phyloP scores from a whole-genome alignment of 2,888 invertebrate species.

The Dexiosoma caninum region DNA sequence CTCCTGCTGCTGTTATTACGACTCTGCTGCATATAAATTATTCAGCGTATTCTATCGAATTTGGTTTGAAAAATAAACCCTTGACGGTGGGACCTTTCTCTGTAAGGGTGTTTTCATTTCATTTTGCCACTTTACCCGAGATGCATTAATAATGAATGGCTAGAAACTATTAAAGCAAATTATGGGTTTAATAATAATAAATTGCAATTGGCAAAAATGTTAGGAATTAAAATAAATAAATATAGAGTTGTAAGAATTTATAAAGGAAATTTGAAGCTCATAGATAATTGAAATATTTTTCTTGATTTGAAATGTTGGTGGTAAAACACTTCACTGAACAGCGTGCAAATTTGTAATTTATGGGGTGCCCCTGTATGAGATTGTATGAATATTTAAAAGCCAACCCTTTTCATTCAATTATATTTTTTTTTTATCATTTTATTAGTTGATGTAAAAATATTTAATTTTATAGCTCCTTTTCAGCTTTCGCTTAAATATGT shows the following conservation, averaged over 20 bases:
- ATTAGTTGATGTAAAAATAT: constrained; percentile 20
- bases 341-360: not conserved
- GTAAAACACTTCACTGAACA: constrained; percentile 31
- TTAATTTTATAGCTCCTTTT: constrained; percentile 7
- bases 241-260: constrained; percentile 10
- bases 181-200: constrained; percentile 74
- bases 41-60: constrained; percentile 7
- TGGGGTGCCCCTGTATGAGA: not conserved
- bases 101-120: constrained; percentile 7
- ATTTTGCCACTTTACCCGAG: not conserved
- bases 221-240: not conserved
- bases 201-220: constrained; percentile 64
- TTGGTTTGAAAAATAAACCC: constrained; percentile 31
- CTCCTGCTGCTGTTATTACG: not conserved
- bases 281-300: constrained; percentile 53
- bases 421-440: constrained; percentile 41
- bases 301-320: constrained; percentile 39
- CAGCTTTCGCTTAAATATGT: constrained; percentile 17
- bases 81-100: constrained; percentile 1
- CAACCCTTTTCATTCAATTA: constrained; percentile 36
- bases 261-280: constrained; percentile 24
- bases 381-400: not conserved
- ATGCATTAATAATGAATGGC: constrained; percentile 34
- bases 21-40: constrained; percentile 29
- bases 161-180: constrained; percentile 74